Base-by-base conservation (phyloP, 1,140 invertebrate genomes). In the Doryteuthis pealeii region DNA sequence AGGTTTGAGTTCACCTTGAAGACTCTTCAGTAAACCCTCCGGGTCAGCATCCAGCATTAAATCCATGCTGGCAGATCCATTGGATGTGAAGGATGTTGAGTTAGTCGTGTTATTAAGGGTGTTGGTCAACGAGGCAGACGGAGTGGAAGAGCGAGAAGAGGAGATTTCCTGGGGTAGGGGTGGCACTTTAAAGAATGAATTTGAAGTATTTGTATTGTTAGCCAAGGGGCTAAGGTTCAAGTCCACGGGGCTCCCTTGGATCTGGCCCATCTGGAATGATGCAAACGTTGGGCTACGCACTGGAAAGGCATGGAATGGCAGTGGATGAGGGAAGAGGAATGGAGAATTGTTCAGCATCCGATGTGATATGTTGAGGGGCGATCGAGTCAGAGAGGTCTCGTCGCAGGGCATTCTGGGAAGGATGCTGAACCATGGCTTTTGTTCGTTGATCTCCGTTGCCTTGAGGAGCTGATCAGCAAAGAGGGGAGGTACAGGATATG, bases 371-470 rank as follows among this genome's bases (percentile, higher is more conserved):
- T 66, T 74, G 76, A 43, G 62, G 70, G 71, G 30, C 72, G 76
- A 74, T 79, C 76, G 81, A 8, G 84, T 86, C 40, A 88, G 68
- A 30, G 88, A 86, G 32, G 85, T 80, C 10, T 89, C 90, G 82
- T 92, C 91, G 88, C 92, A 92, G 12, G 91, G 89, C 74, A 91
- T 90, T 78, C 90, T 88, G 26, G 91, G 90, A 67, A 92, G 82
- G 71, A 92, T 89, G 80, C 90, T 92, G 79, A 92, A 92, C 91
- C 91, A 92, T 32, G 90, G 90, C 73, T 86, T 87, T 70, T 87
- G 79, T 35, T 81, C 81, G 49, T 73, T 77, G 49, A 76, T 72
- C 40, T 81, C 81, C 22, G 76, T 69, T n/a, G 73, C 75, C 28
- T 75, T 78, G 62, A 79, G 79, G 5, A 78, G 67, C 67, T 77